These are phyloP conservation scores for Cathartes aura DNA, from an alignment of 2,113 vertebrate genomes.

Conservation along the genomic window DNA sequence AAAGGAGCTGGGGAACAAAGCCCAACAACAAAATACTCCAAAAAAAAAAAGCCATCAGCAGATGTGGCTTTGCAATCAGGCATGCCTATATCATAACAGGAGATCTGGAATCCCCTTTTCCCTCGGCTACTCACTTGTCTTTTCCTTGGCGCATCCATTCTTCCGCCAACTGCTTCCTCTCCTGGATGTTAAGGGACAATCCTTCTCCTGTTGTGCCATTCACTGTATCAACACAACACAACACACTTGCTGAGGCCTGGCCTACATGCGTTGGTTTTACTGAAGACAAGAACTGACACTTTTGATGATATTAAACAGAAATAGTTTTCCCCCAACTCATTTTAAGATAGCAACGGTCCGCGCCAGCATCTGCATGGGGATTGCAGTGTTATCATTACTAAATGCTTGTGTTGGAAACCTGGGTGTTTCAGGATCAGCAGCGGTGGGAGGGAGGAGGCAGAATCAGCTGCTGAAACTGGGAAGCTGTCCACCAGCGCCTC, in stretches of 20 bases:
- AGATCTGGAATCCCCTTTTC: neutral
- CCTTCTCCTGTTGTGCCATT: conserved; percentile 96
- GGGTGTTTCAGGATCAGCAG: neutral
- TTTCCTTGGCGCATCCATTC: conserved; percentile 87
- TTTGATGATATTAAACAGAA: neutral
- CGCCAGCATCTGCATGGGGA: neutral
- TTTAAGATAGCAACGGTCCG: neutral
- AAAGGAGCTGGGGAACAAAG: neutral
- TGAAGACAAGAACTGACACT: neutral
- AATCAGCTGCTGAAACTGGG: neutral
- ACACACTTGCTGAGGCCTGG: neutral
- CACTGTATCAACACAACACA: conserved; percentile 79
- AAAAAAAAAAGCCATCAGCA: neutral
- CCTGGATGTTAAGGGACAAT: conserved; percentile 84
- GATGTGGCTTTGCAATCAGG: neutral
- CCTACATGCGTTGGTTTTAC: neutral
- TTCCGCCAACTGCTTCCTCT: conserved; percentile 86
- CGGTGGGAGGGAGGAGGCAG: neutral
- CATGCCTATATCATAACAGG: neutral
- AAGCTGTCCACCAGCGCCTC: neutral
- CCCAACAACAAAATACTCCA: neutral
- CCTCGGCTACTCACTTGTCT: conserved; percentile 80
- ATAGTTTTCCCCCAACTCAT: neutral
- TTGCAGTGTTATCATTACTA: neutral
- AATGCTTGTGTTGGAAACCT: neutral